Evolutionary conservation across 1,140 invertebrate species (phyloP), one percentile per base, ranked within the genome.

Genomic region (Aphaenogaster ashmeadi): DNA sequence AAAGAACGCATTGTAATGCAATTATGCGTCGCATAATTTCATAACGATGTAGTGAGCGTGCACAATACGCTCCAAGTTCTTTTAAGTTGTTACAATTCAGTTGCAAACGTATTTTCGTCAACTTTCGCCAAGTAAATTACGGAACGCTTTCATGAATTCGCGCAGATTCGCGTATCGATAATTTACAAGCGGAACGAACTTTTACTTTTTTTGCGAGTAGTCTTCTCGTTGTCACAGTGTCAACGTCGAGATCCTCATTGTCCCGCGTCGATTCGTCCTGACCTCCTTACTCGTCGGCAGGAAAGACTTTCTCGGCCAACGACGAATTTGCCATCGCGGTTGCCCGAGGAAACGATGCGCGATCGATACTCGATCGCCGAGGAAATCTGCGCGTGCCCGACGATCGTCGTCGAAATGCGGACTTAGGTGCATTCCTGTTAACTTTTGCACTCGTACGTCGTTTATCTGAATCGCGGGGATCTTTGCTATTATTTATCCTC

Each of bases 251-350:
- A 90, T 90, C 27, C 67, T 81, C 88, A 88, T 90, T 90, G 89
- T 90, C 72, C 79, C 86, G 69, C 74, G 81, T 85, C 89, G 87
- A 90, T 90, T 87, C 62, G 88, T 90, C 58, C 86, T 90, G 89
- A 90, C 88, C 89, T 88, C 67, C 83, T 90, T 90, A 86, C 36
- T 75, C 86, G 58, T 56, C 38, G 44, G 18, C 84, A 72, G 41
- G 64, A 88, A 88, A 88, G 89, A 88, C 89, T 87, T 85, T 88
- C 88, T 90, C 74, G 79, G 13, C 60, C 44, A 52, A 58, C 41
- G 88, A 81, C 60, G 86, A 87, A 88, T 87, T 88, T 75, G 87
- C 47, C 9, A 56, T 9, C 75, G 47, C 74, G 58, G 67, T 80
- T 87, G 71, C 86, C 60, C 71, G 58, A 67, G 69, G 80, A 71